Evolutionary conservation across 2,113 vertebrate species (phyloP).

Genomic region (Monopterus albus): DNA sequence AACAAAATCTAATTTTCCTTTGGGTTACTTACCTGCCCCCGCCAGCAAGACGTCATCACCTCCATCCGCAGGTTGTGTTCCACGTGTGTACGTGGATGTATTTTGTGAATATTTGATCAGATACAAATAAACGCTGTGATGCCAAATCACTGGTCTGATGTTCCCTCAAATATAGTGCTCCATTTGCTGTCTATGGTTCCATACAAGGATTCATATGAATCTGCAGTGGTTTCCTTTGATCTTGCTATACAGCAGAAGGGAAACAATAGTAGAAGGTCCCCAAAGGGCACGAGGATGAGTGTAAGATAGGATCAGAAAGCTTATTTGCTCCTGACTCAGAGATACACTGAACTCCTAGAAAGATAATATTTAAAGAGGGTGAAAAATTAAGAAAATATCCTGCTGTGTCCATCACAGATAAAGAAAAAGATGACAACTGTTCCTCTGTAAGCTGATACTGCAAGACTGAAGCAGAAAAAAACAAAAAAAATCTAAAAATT

Average conservation of each 20-base stretch:
- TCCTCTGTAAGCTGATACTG: background rate
- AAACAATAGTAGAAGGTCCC: constrained; percentile 65
- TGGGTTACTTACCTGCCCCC: constrained; percentile 74
- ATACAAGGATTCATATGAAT: constrained; percentile 46
- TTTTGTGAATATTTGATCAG: constrained; percentile 8
- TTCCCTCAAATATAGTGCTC: constrained; percentile 51
- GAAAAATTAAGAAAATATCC: constrained; percentile 6
- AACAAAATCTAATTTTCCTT: background rate
- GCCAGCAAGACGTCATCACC: constrained; percentile 84
- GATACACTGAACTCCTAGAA: background rate
- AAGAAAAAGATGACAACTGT: background rate
- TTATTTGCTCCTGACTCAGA: background rate
- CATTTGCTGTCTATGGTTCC: constrained; percentile 35
- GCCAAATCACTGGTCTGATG: constrained; percentile 6
- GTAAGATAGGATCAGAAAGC: constrained; percentile 41
- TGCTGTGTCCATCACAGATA: background rate
- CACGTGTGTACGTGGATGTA: background rate
- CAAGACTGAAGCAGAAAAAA: background rate
- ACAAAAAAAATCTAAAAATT: background rate
- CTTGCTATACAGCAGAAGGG: constrained; percentile 35
- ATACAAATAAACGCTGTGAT: background rate
- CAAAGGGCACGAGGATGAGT: constrained; percentile 47
- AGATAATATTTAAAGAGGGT: background rate
- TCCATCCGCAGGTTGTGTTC: constrained; percentile 65
- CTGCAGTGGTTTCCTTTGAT: constrained; percentile 62